These are phyloP conservation scores for Xenops minutus DNA, from an alignment of 2,797 vertebrate genomes.

Conservation along the genomic window DNA sequence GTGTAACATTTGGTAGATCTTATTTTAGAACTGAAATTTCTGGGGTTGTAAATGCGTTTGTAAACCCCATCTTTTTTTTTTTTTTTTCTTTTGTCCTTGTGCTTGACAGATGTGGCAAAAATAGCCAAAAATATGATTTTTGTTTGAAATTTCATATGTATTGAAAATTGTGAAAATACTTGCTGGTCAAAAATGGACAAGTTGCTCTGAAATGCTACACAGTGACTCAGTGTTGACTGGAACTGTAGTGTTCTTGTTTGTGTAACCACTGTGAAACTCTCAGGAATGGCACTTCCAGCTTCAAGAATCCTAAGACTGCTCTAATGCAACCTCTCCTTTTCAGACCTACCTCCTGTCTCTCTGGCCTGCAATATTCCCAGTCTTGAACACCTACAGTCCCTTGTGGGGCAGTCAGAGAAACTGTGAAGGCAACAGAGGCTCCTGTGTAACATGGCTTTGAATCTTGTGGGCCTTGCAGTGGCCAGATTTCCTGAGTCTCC, in stretches of 20 bases:
- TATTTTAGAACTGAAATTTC: neutral
- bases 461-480: neutral
- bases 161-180: neutral
- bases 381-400: neutral
- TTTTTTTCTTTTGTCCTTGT: neutral
- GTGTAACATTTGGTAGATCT: neutral
- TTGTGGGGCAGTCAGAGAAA: neutral
- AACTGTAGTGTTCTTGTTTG: neutral
- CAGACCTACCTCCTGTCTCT: neutral
- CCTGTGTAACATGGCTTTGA: neutral
- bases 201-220: neutral
- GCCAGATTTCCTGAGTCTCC: neutral
- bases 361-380: neutral
- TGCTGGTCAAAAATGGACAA: neutral
- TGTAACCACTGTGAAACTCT: neutral
- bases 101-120: neutral
- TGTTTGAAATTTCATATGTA: neutral
- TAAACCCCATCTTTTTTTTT: neutral
- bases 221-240: neutral
- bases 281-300: neutral
- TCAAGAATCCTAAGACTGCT: neutral
- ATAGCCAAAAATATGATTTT: neutral
- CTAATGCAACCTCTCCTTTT: neutral
- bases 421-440: rapidly evolving
- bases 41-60: neutral